These are phyloP conservation scores for Vireo altiloquus DNA, from an alignment of 2,113 vertebrate species.

Conservation along the genomic window DNA sequence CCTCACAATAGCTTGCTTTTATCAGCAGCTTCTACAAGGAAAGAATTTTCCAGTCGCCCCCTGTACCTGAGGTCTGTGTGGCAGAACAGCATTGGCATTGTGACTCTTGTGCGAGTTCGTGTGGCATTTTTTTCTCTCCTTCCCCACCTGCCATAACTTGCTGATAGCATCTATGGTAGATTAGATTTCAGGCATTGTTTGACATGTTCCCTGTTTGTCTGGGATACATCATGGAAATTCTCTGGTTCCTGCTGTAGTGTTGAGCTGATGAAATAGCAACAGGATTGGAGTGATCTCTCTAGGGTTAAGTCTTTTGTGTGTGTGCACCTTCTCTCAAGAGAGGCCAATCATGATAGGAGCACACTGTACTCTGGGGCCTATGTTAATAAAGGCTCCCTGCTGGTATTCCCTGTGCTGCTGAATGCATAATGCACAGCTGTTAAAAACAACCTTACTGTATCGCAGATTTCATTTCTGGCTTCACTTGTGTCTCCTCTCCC, in stretches of 20 bases:
- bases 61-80: background rate
- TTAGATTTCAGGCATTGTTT: background rate
- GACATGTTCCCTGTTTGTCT: background rate
- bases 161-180: background rate
- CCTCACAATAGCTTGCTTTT: background rate
- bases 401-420: conserved; percentile 41
- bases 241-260: background rate
- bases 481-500: background rate
- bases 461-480: conserved; percentile 8
- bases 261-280: conserved; percentile 14
- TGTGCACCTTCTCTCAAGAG: conserved; percentile 24
- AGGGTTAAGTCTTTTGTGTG: conserved; percentile 48
- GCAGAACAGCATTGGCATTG: background rate
- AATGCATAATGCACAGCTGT: conserved; percentile 62
- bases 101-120: background rate
- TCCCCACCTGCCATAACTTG: background rate
- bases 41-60: background rate
- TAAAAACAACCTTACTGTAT: conserved; percentile 47
- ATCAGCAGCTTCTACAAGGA: background rate
- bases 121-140: background rate
- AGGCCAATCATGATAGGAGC: conserved; percentile 47
- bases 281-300: conserved; percentile 25
- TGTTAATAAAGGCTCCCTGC: conserved; percentile 55
- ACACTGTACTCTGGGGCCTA: conserved; percentile 25
- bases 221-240: background rate